Percentiles rank a stretch among this genome's conserved stretches.
Conservation (phyloP, 1,140 invertebrate genomes). For the Leptopilina boulardi region DNA sequence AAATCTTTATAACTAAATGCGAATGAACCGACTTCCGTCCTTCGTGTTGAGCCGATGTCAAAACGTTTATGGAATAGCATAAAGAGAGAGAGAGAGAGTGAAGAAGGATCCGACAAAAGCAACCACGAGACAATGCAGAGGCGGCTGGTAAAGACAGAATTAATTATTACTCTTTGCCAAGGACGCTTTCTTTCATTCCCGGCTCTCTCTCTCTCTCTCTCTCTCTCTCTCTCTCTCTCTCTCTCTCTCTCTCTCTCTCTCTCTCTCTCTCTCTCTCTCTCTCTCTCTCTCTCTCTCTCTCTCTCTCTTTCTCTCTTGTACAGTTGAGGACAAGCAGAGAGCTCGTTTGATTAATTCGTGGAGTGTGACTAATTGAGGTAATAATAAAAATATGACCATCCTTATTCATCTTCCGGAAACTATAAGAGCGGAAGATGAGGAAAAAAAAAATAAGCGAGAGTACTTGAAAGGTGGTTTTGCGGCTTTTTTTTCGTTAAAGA, state of each 20-base stretch:
- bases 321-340: neutral
- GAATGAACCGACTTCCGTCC: slow-evolving; percentile 24
- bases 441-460: neutral
- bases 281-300: no score
- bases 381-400: slow-evolving; percentile 39
- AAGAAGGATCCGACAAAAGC: slow-evolving; percentile 7
- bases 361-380: slow-evolving; percentile 49
- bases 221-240: no score
- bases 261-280: no score
- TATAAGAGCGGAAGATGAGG: neutral
- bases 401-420: neutral
- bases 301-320: no score
- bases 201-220: no score
- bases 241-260: no score
- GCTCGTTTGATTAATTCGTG: slow-evolving; percentile 50
- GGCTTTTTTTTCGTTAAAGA: neutral
- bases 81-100: no score
- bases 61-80: slow-evolving; percentile 19
- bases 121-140: slow-evolving; percentile 21
- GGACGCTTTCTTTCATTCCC: slow-evolving; percentile 31
- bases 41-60: slow-evolving; percentile 8
- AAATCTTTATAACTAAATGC: neutral
- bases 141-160: slow-evolving; percentile 26
- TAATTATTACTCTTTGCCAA: slow-evolving; percentile 33
- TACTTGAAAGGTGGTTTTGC: neutral